These are phyloP conservation scores for Turnix velox DNA, from an alignment of 2,113 vertebrate species.

Conservation along the genomic window DNA sequence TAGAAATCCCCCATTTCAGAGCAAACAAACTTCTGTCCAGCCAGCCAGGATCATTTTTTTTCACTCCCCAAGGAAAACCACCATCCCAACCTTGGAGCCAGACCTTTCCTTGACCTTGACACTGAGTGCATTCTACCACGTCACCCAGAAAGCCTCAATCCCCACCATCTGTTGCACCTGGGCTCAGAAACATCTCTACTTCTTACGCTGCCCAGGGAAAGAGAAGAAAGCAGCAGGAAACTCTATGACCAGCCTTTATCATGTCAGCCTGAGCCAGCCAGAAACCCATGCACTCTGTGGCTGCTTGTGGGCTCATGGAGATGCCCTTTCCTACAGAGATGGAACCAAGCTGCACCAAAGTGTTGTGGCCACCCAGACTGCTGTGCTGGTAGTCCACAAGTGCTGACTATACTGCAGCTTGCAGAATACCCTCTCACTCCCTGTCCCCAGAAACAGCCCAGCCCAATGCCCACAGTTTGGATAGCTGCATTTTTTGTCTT, in stretches of 20 bases:
- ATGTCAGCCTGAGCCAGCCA: neutral
- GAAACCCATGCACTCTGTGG: neutral
- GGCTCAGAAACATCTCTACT: neutral
- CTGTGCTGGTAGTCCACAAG: neutral
- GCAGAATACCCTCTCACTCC: neutral
- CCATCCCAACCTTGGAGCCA: neutral
- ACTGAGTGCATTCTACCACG: rapidly evolving
- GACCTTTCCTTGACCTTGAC: neutral
- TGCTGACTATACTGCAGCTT: neutral
- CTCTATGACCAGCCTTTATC: neutral
- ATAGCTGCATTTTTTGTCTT: neutral
- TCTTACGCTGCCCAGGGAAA: neutral
- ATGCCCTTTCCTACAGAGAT: neutral
- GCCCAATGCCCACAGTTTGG: rapidly evolving
- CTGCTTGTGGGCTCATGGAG: neutral
- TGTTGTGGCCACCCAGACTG: neutral
- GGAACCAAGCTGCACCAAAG: neutral
- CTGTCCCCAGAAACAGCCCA: neutral
- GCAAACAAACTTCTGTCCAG: neutral
- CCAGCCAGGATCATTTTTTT: neutral
- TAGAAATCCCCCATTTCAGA: neutral
- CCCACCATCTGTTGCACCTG: neutral
- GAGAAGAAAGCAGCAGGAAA: neutral
- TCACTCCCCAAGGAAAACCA: neutral
- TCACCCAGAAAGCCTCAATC: neutral